Percentiles rank a stretch among this genome's conserved stretches.
Evolutionary conservation across 1,140 invertebrate species (phyloP).

Genomic region (Drosophila insularis): DNA sequence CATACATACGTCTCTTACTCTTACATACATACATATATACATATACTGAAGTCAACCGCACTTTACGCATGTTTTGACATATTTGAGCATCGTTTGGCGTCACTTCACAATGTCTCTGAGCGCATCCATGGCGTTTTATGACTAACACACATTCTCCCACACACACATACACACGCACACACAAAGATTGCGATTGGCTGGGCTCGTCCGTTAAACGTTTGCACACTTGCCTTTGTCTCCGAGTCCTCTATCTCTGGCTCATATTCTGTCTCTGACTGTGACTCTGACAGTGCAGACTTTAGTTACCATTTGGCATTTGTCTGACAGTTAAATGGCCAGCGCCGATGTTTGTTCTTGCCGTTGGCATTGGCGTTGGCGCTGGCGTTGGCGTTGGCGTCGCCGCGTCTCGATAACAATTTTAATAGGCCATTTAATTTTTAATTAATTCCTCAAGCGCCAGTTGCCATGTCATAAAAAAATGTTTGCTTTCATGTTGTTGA

Average conservation of each 20-base stretch:
- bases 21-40: no score
- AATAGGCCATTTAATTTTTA: slow-evolving; percentile 80
- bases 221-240: slow-evolving; percentile 18
- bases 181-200: background rate
- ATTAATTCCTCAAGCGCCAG: slow-evolving; percentile 79
- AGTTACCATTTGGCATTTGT: slow-evolving; percentile 49
- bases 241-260: background rate
- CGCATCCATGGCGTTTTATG: slow-evolving; percentile 70
- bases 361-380: slow-evolving; percentile 14
- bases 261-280: slow-evolving; percentile 7
- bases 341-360: slow-evolving; percentile 11
- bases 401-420: slow-evolving; percentile 78
- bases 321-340: slow-evolving; percentile 16
- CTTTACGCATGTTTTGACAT: slow-evolving; percentile 76
- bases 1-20: no score
- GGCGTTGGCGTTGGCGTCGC: slow-evolving; percentile 57
- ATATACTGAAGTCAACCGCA: slow-evolving; percentile 18
- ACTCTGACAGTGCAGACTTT: slow-evolving; percentile 35
- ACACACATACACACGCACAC: slow-evolving; percentile 2
- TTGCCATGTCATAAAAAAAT: slow-evolving; percentile 75
- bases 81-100: slow-evolving; percentile 66
- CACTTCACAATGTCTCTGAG: slow-evolving; percentile 55
- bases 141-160: slow-evolving; percentile 17
- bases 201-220: slow-evolving; percentile 29
- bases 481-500: slow-evolving; percentile 69